These are phyloP conservation scores for Triops longicaudatus DNA, from an alignment of 1,140 invertebrate species.

Conservation along the genomic window DNA sequence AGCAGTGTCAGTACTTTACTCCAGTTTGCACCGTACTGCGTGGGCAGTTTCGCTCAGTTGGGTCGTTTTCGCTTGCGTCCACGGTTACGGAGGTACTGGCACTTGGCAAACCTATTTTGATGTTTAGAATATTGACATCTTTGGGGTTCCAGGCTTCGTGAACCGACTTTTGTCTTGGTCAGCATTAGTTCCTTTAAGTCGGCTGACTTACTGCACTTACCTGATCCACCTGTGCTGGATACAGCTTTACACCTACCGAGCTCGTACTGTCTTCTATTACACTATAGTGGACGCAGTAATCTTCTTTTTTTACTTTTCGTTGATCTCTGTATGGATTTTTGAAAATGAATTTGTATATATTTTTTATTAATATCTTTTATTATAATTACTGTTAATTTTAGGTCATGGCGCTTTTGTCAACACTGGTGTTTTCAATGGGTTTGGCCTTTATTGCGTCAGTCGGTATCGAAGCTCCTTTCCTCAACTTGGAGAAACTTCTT, in stretches of 20 bases:
- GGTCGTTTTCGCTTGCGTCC: conserved; percentile 67
- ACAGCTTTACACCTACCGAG: conserved; percentile 51
- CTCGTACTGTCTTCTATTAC: conserved; percentile 60
- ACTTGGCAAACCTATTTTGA: background rate
- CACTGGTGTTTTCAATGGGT: too few species aligned
- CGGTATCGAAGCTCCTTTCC: too few species aligned
- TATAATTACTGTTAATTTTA: background rate
- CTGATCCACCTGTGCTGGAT: conserved; percentile 41
- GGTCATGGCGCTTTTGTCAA: too few species aligned
- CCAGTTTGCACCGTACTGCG: conserved; percentile 47
- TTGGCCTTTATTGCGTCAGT: too few species aligned
- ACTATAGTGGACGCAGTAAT: too few species aligned
- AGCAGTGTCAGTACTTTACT: conserved; percentile 49
- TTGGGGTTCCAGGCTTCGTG: conserved; percentile 46
- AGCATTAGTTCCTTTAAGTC: conserved; percentile 56
- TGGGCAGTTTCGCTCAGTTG: conserved; percentile 55
- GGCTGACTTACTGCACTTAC: conserved; percentile 62
- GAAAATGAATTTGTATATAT: too few species aligned
- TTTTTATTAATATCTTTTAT: too few species aligned
- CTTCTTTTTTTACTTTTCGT: background rate
- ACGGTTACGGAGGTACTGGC: conserved; percentile 56
- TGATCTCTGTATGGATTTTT: too few species aligned
- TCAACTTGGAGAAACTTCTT: too few species aligned
- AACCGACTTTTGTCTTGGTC: conserved; percentile 55
- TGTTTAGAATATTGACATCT: background rate